Evolutionary conservation across 1,140 invertebrate species (phyloP).

Genomic region (Sipha flava): DNA sequence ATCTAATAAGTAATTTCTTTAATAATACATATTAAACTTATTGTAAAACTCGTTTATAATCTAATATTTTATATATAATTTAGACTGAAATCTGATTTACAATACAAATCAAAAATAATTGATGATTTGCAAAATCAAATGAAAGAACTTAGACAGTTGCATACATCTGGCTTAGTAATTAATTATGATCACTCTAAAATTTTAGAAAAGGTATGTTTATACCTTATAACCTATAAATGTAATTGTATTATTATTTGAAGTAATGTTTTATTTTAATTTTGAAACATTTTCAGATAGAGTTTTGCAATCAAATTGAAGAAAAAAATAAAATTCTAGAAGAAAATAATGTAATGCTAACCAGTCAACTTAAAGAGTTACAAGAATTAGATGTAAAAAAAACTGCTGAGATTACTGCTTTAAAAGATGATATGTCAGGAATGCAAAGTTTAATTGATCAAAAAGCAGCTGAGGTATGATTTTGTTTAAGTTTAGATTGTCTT

Average conservation of each 20-base stretch:
- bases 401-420: background rate
- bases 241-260: too few species aligned
- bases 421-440: slow-evolving; percentile 21
- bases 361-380: slow-evolving; percentile 3
- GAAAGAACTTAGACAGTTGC: background rate
- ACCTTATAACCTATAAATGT: too few species aligned
- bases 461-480: background rate
- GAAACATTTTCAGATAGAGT: background rate
- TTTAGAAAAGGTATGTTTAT: background rate
- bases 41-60: background rate
- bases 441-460: slow-evolving; percentile 27
- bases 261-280: background rate
- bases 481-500: too few species aligned
- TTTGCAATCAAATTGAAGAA: background rate
- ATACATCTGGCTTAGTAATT: background rate
- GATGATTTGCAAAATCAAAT: slow-evolving; percentile 19
- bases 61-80: background rate
- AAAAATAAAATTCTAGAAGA: slow-evolving; percentile 19
- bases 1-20: slow-evolving; percentile 22
- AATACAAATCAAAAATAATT: slow-evolving; percentile 13
- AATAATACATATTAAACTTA: too few species aligned
- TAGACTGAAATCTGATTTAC: slow-evolving; percentile 25
- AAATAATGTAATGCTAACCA: background rate
- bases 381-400: slow-evolving; percentile 5
- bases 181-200: slow-evolving; percentile 10